Percentiles rank a stretch among this genome's conserved stretches.
These are phyloP conservation scores for Harpagoxenus sublaevis DNA, from an alignment of 2,888 invertebrate genomes.

Conservation along the genomic window DNA sequence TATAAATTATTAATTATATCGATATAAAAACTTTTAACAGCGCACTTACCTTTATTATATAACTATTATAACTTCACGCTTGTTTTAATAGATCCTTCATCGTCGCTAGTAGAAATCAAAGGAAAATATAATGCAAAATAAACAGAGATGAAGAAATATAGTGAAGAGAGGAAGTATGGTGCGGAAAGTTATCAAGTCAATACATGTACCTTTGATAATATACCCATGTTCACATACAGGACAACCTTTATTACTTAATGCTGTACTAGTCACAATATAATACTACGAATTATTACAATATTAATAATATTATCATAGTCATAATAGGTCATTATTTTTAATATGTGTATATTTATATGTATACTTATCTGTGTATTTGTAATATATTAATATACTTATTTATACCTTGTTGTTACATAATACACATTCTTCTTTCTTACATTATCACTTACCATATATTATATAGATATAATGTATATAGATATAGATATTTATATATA, in stretches of 20 bases:
- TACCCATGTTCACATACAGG: conserved; percentile 79
- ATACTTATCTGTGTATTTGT: conserved; percentile 71
- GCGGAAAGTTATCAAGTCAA: background rate
- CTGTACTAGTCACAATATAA: conserved; percentile 83
- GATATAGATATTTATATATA: conserved; percentile 70
- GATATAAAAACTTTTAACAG: background rate
- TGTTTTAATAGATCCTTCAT: background rate
- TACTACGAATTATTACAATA: conserved; percentile 81
- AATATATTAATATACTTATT: conserved; percentile 81
- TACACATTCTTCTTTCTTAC: conserved; percentile 80
- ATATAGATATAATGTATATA: conserved; percentile 63
- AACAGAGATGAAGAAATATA: background rate
- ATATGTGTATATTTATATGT: conserved; percentile 79
- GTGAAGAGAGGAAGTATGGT: background rate
- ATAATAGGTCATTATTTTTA: conserved; percentile 74
- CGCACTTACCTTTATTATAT: conserved; percentile 25
- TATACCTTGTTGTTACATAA: conserved; percentile 82
- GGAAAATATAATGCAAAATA: background rate
- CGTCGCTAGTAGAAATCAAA: background rate
- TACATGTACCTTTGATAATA: conserved; percentile 18
- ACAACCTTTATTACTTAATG: conserved; percentile 85
- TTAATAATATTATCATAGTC: conserved; percentile 81
- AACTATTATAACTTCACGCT: background rate
- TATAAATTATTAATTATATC: background rate
- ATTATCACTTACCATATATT: conserved; percentile 61